Evolutionary conservation across 2,797 vertebrate genomes (phyloP), one percentile per base, ranked within the genome.

Genomic region (Emydoidea blandingii): DNA sequence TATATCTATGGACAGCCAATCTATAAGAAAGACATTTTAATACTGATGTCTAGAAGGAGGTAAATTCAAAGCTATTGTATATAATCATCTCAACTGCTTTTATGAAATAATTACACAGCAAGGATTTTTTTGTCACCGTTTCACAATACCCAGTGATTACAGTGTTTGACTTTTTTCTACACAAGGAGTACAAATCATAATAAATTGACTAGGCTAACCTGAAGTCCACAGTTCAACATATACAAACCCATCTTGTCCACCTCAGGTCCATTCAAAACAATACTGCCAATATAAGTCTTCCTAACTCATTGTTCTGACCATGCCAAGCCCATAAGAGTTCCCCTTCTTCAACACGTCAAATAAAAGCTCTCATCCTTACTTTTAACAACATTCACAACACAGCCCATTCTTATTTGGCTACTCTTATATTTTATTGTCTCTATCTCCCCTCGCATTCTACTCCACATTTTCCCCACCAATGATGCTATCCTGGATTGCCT

Each of bases 91-190:
- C 78, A 87, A 54, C 68, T 86, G 74, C 65, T 29, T 87, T 91
- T 96, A 62, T 88, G 54, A 88, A 92, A 88, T 90, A 74, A 84
- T 92, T 91, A 84, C 86, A 65, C 76, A 89, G 65, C 23, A 89
- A 65, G 59, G 31, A 14, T 3, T 6, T 11, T 88, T 94, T 96
- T 88, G n/a, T 52, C 80, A 54, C 57, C 12, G 37, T 49, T 76
- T 76, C 44, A 76, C 12, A 76, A 29, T 87, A 47, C 47, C 34
- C 21, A 47, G 53, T 72, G 56, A 72, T 85, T 53, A n/a, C 16
- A 82, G 31, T 91, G 79, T 53, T 91, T 80, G 44, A 54, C 85
- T 86, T 44, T 68, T 91, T 97, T 90, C 93, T 90, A 80, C 79
- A 54, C 37, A 74, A 84, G 83, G 96, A 97, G 86, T 34, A 90